phyloP scores from a whole-genome alignment of 1,140 invertebrate species.

The Drosophila mayri region DNA sequence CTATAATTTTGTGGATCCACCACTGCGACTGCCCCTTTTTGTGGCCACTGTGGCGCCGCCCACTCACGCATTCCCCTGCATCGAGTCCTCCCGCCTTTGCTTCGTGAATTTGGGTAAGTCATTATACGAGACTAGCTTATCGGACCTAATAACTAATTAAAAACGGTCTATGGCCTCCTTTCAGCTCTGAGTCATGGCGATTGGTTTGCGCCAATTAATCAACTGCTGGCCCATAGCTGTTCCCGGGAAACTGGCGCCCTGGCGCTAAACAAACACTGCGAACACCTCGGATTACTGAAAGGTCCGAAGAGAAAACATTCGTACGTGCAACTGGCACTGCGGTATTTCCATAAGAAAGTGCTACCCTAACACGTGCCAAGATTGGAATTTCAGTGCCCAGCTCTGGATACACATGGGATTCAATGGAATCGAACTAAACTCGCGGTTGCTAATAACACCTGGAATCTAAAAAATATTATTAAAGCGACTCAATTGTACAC shows the following conservation, averaged over 20 bases:
- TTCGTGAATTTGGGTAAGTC: conserved; percentile 58
- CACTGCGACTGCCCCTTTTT: conserved; percentile 45
- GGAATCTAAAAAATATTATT: neutral
- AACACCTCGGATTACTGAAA: conserved; percentile 52
- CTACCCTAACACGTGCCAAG: conserved; percentile 34
- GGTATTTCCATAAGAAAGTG: conserved; percentile 48
- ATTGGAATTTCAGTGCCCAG: conserved; percentile 20
- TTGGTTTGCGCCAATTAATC: conserved; percentile 39
- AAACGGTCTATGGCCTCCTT: neutral
- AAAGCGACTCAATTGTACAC: neutral
- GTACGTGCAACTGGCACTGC: conserved; percentile 53
- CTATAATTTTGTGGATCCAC: conserved; percentile 1
- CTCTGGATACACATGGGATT: conserved; percentile 1
- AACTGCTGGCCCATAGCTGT: conserved; percentile 47
- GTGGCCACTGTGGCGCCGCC: conserved; percentile 64
- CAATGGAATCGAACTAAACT: neutral
- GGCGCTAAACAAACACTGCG: conserved; percentile 29
- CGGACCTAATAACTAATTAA: neutral
- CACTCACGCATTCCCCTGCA: neutral
- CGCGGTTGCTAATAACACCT: neutral
- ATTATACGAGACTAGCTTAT: neutral
- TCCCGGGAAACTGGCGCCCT: conserved; percentile 37
- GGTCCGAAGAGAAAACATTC: conserved; percentile 56
- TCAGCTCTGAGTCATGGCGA: conserved; percentile 51
- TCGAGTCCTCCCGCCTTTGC: conserved; percentile 20